Evolutionary conservation across 2,888 invertebrate genomes (phyloP), one percentile per base, ranked within the genome.

Genomic region (Rugalucina vietnamica): DNA sequence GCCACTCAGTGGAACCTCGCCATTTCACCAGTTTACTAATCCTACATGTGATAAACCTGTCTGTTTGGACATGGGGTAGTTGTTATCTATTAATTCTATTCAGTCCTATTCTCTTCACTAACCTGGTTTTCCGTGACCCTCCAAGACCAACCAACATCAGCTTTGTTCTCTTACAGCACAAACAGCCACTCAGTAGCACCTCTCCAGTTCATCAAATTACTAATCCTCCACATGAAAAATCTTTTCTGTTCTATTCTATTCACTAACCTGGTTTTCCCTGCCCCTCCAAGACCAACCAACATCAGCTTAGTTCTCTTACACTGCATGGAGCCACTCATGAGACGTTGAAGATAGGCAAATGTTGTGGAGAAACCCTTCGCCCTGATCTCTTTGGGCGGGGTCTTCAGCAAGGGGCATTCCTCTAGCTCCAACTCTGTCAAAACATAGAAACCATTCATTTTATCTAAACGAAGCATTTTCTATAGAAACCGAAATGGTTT

Each of bases 121-220:
- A 93, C 93, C 93, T 94, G 74, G 94, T 94, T 89, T 94, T 94
- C 0, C 94, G 94, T 21, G 94, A 94, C 34, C 94, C 94, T 36
- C 94, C 94, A 8, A 94, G 90, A 5, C 94, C 94, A n/a, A 94
- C 94, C 80, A 94, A 81, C 94, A 94, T 94, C 4, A 94, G 91
- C 76, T 94, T 94, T 12, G 94, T 94, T 60, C 94, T 85, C 82
- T 93, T 91, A 85, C 94, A 94, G 12, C 90, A 89, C 32, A 92
- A 91, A 10, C 93, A 93, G 8, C 95, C 95, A 79, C 90, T 91
- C 36, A 93, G 84, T 32, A 95, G n/a, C n/a, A 87, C 5, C 94
- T 90, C 70, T 91, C 88, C 24, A 95, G 89, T 88, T 94, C 95
- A 12, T 94, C 93, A 76, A 92, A 90, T 12, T n/a, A n/a, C n/a